phyloP scores from a whole-genome alignment of 2,888 invertebrate species.

The Minunthozetes semirufus region DNA sequence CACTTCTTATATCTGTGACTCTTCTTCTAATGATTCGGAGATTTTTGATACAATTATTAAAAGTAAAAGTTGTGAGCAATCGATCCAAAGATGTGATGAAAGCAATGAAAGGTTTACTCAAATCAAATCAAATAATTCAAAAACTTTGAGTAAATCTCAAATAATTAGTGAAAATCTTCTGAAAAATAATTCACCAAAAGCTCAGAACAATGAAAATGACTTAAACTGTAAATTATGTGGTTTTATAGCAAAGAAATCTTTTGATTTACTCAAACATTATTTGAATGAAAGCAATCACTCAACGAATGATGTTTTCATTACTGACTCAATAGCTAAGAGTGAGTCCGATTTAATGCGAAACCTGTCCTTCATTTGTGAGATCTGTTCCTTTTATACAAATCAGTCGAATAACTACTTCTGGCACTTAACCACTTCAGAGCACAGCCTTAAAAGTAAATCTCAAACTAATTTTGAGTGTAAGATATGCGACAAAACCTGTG shows the following conservation, averaged over 20 bases:
- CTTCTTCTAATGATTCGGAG: background rate
- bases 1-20: background rate
- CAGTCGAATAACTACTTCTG: slow-evolving; percentile 22
- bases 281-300: slow-evolving; percentile 7
- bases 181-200: background rate
- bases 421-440: slow-evolving; percentile 10
- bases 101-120: background rate
- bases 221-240: background rate
- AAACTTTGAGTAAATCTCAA: no score
- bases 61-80: background rate
- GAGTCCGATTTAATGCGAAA: slow-evolving; percentile 10
- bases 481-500: background rate
- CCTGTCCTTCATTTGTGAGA: slow-evolving; percentile 18
- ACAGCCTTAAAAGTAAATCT: background rate
- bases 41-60: background rate
- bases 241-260: background rate
- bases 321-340: background rate
- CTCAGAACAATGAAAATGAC: background rate
- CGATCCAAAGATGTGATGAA: background rate
- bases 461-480: background rate
- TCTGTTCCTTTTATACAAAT: slow-evolving; percentile 23
- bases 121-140: background rate
- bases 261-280: slow-evolving; percentile 25
- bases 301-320: background rate
- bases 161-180: background rate